These are phyloP conservation scores for Idaea straminata DNA, from an alignment of 2,888 invertebrate genomes.

Conservation along the genomic window DNA sequence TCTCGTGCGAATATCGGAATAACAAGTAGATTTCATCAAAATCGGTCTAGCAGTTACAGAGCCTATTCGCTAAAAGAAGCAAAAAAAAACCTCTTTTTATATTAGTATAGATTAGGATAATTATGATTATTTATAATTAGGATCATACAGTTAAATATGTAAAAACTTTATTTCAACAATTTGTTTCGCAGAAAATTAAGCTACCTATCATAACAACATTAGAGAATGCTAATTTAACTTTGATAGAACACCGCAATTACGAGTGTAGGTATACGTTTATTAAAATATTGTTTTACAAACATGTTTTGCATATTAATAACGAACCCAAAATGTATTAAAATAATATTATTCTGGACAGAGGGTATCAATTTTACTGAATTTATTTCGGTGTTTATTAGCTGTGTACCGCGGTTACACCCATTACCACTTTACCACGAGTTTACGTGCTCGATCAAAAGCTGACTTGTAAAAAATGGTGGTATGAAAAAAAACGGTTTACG, in stretches of 20 bases:
- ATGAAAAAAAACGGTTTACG: too few species aligned
- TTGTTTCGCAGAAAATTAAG: neutral
- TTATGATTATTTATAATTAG: too few species aligned
- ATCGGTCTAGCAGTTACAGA: too few species aligned
- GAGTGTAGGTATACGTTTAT: neutral
- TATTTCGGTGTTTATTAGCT: neutral
- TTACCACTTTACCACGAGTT: neutral
- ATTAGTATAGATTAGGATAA: too few species aligned
- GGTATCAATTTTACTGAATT: neutral
- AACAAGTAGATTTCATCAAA: too few species aligned
- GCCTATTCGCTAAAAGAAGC: too few species aligned
- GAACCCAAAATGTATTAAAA: neutral
- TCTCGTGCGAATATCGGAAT: too few species aligned
- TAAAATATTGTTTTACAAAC: neutral
- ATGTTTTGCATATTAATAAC: neutral
- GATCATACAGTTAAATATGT: too few species aligned
- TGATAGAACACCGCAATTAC: neutral
- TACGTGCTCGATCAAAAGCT: too few species aligned
- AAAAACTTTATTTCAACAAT: neutral
- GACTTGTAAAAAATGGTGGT: too few species aligned
- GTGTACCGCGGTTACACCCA: neutral
- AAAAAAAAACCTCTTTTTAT: too few species aligned
- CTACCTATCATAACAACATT: neutral
- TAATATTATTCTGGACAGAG: neutral
- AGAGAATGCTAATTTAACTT: neutral